These are phyloP conservation scores for Crax fasciolata DNA, from an alignment of 2,797 vertebrate genomes.

Conservation along the genomic window DNA sequence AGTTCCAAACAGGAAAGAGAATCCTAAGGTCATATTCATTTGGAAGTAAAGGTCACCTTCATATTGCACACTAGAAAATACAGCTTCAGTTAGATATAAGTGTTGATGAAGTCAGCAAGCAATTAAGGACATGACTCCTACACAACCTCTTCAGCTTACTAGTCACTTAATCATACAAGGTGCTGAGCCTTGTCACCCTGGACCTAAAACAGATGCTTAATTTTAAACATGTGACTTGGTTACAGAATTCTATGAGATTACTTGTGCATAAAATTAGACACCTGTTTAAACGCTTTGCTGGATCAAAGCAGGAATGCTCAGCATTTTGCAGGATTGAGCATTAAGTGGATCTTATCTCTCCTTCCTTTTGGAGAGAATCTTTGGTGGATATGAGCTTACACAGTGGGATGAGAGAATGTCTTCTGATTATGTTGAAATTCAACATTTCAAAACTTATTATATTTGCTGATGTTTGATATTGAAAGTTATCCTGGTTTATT, in stretches of 20 bases:
- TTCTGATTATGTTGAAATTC: background rate
- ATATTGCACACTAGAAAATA: background rate
- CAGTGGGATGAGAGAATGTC: background rate
- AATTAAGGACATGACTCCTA: constrained; percentile 70
- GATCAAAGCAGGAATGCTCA: constrained; percentile 60
- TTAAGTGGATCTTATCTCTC: constrained; percentile 20
- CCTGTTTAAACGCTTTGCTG: constrained; percentile 49
- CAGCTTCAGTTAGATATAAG: background rate
- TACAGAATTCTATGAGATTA: constrained; percentile 57
- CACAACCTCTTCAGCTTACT: constrained; percentile 67
- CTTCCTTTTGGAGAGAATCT: constrained; percentile 15
- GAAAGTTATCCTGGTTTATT: background rate
- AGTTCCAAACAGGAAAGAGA: constrained; percentile 7
- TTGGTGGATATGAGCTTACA: background rate
- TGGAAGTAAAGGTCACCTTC: constrained; percentile 62
- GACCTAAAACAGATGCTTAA: constrained; percentile 56
- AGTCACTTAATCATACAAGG: constrained; percentile 72
- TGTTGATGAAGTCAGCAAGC: constrained; percentile 63
- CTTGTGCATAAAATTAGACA: constrained; percentile 58
- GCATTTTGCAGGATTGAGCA: background rate
- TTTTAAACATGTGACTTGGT: constrained; percentile 61
- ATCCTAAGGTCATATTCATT: background rate
- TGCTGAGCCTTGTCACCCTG: constrained; percentile 65
- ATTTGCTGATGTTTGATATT: background rate
- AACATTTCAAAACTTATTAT: background rate